Evolutionary conservation across 2,888 invertebrate species (phyloP).

Genomic region (Autographa pulchrina): DNA sequence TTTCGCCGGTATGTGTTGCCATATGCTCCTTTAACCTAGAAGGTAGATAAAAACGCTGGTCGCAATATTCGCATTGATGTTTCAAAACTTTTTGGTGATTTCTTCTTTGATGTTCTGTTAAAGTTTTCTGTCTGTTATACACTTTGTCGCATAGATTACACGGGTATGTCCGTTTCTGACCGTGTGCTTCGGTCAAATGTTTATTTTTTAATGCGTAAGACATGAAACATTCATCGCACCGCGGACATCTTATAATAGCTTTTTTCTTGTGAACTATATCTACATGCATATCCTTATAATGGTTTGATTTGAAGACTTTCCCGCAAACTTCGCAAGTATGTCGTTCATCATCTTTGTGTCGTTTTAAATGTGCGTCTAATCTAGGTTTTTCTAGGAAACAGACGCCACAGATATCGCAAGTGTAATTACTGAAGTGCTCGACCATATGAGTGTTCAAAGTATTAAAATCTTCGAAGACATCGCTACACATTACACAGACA

Average conservation of each 20-base stretch:
- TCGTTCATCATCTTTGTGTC: constrained; percentile 86
- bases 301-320: constrained; percentile 83
- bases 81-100: constrained; percentile 85
- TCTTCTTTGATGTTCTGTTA: constrained; percentile 82
- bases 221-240: constrained; percentile 85
- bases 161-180: constrained; percentile 82
- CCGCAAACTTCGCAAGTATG: constrained; percentile 88
- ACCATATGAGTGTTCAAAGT: constrained; percentile 84
- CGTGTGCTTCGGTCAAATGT: constrained; percentile 83
- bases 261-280: constrained; percentile 85
- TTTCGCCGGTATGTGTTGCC: constrained; percentile 88
- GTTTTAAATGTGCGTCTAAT: constrained; percentile 83
- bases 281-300: constrained; percentile 85
- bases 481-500: constrained; percentile 83
- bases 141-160: constrained; percentile 86
- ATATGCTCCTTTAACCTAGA: constrained; percentile 85
- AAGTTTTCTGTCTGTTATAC: constrained; percentile 82
- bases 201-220: constrained; percentile 83
- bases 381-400: constrained; percentile 86
- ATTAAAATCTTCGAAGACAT: constrained; percentile 84
- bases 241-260: constrained; percentile 81
- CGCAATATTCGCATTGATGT: constrained; percentile 88
- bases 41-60: constrained; percentile 86
- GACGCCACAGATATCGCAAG: constrained; percentile 83
- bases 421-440: constrained; percentile 83